Base-by-base conservation (phyloP, 2,797 vertebrate genomes). In the Oreonectes daqikongensis region DNA sequence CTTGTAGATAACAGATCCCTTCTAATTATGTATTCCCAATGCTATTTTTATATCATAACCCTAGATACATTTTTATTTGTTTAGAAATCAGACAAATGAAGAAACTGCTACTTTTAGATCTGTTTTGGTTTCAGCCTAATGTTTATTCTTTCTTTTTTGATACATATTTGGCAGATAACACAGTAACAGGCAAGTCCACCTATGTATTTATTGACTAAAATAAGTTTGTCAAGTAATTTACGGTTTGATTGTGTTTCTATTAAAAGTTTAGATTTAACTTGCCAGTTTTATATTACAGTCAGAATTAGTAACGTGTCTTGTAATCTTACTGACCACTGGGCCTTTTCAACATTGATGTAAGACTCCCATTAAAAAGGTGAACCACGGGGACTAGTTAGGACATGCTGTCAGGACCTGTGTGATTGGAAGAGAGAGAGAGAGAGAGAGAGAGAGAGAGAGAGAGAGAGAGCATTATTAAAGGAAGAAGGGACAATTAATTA, bases 1-100 rank as follows among this genome's bases (percentile, higher is more conserved):
- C 78, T 79, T 83, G 72, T 59, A 72, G 78, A 87, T 86, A 88
- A 85, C 87, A 90, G 85, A 91, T 91, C 88, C 86, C 86, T 85
- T 86, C 84, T 83, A 87, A 88, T 92, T 90, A 88, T 79, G 80
- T 68, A 66, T 80, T 81, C 69, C 68, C 88, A 87, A 91, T 90
- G 90, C 84, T 69, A 82, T 87, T 89, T 86, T 85, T 89, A 91
- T 89, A 84, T 89, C 69, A 68, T 65, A 65, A 55, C 75, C 59
- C 57, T 81, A 89, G 83, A 90, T 64, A 88, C 74, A 90, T 89
- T 87, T 83, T 83, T 79, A 67, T 88, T 75, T 75, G 64, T 81
- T 78, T 78, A 80, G 83, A 55, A 61, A 68, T 71, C 20, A 75
- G 86, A 85, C 64, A 83, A 84, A 83, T 61, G 35, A 46, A 68